Base-by-base conservation (phyloP, 2,888 invertebrate genomes). In the Apodemia hepburni region DNA sequence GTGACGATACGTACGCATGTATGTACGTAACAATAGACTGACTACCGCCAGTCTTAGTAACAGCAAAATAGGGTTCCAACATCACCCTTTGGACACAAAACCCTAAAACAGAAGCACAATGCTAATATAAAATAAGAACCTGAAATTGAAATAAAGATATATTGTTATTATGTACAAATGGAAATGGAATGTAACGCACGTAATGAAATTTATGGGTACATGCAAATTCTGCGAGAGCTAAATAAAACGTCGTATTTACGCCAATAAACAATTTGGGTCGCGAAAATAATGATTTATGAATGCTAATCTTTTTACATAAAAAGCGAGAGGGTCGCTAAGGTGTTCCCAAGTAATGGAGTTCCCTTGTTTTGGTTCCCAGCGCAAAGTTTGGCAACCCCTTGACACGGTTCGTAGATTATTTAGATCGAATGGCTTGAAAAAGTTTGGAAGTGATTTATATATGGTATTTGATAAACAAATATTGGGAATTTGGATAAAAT, bases 291-390 rank as follows among this genome's bases (percentile, higher is more conserved):
- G 77, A 73, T 79, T 76, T 76, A 79, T 75, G 73, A 73, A 71
- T 75, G 79, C 78, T 79, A 77, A 80, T 80, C 76, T 80, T 79
- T 69, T 72, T 61, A 70, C 69, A 70, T 75, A 73, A 81, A 81
- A 81, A 77, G 66, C 64, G 65, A 69, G 73, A 75, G 75, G 74
- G 71, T 68, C 68, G 65, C 73, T 77, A 77, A 77, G 76, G 75
- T 57, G 54, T 57, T 57, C 74, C 72, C 71, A 75, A 80, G 80
- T 87, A 88, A 88, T 88, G 88, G 88, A 86, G 81, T 87, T 87
- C 77, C 70, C 80, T 74, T 88, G 88, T 88, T 79, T 70, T 68
- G 72, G 68, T 68, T 72, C 73, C 73, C 77, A 75, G 73, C 72
- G 71, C 73, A 77, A 80, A 76, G 76, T 77, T 79, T 71, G 75